phyloP scores from a whole-genome alignment of 2,888 invertebrate genomes.

The Didymodactylos carnosus region DNA sequence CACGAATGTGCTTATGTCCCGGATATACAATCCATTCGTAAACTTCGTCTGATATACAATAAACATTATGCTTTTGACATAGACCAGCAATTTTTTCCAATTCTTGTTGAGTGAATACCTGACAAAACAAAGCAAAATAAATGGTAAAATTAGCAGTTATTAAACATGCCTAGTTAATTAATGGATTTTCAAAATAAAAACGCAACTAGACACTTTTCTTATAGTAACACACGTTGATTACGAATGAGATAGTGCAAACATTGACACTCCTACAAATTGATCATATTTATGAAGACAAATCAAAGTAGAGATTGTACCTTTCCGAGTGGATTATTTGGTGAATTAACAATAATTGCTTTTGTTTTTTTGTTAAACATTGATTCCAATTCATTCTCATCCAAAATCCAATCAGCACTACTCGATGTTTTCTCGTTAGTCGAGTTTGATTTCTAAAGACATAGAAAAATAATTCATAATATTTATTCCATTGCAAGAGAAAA shows the following conservation, averaged over 20 bases:
- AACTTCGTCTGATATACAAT: constrained; percentile 86
- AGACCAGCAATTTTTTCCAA: constrained; percentile 52
- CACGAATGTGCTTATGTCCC: constrained; percentile 31
- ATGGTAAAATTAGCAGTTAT: background rate
- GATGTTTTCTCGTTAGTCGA: background rate
- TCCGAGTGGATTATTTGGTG: constrained; percentile 89
- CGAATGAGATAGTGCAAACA: too few species aligned
- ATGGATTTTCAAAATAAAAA: too few species aligned
- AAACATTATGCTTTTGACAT: constrained; percentile 71
- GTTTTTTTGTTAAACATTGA: constrained; percentile 64
- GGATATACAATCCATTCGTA: constrained; percentile 89
- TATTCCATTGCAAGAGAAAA: constrained; percentile 16
- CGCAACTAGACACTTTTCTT: too few species aligned
- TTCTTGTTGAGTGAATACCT: constrained; percentile 35
- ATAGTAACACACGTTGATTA: too few species aligned
- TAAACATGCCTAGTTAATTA: too few species aligned
- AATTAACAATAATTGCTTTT: constrained; percentile 83
- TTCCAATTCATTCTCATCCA: constrained; percentile 60
- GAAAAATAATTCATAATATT: constrained; percentile 13
- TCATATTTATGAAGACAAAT: too few species aligned
- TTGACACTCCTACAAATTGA: too few species aligned
- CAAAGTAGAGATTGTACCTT: constrained; percentile 50
- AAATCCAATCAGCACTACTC: constrained; percentile 53
- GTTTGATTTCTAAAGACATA: constrained; percentile 8
- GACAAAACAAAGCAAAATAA: background rate